Evolutionary conservation across 2,113 vertebrate genomes (phyloP).

Genomic region (Thalassoma bifasciatum): DNA sequence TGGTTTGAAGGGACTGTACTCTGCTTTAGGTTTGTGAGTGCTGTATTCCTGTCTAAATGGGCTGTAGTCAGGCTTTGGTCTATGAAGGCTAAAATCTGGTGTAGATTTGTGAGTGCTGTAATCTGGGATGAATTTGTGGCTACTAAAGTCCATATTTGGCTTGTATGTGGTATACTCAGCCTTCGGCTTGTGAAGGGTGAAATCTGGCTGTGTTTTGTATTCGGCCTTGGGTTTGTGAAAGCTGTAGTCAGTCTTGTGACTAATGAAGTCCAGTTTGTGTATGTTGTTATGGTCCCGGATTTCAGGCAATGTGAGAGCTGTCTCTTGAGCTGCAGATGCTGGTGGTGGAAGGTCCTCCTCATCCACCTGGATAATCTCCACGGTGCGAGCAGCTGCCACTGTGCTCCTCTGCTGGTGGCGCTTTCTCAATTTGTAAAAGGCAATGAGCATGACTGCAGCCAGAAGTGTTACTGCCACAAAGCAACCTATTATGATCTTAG

Average conservation of each 20-base stretch:
- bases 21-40: slow-evolving; percentile 75
- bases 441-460: slow-evolving; percentile 96
- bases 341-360: slow-evolving; percentile 92
- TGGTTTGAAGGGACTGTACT: slow-evolving; percentile 79
- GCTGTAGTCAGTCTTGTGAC: slow-evolving; percentile 81
- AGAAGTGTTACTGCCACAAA: slow-evolving; percentile 96
- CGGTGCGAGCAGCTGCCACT: slow-evolving; percentile 91
- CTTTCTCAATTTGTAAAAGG: slow-evolving; percentile 98
- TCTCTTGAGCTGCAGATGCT: slow-evolving; percentile 86
- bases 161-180: slow-evolving; percentile 82
- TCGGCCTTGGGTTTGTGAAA: slow-evolving; percentile 81
- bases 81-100: slow-evolving; percentile 79
- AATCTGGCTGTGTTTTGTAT: slow-evolving; percentile 80
- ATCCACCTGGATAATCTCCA: slow-evolving; percentile 97
- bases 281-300: slow-evolving; percentile 92
- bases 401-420: slow-evolving; percentile 96
- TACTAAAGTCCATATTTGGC: slow-evolving; percentile 79
- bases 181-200: slow-evolving; percentile 79
- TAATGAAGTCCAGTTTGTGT: slow-evolving; percentile 89
- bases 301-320: slow-evolving; percentile 89
- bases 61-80: slow-evolving; percentile 79
- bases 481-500: slow-evolving; percentile 99
- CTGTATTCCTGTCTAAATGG: slow-evolving; percentile 75
- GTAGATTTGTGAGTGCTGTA: slow-evolving; percentile 79
- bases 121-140: slow-evolving; percentile 77